These are phyloP conservation scores for Emydocephalus ijimae DNA, from an alignment of 2,113 vertebrate species.

Conservation along the genomic window DNA sequence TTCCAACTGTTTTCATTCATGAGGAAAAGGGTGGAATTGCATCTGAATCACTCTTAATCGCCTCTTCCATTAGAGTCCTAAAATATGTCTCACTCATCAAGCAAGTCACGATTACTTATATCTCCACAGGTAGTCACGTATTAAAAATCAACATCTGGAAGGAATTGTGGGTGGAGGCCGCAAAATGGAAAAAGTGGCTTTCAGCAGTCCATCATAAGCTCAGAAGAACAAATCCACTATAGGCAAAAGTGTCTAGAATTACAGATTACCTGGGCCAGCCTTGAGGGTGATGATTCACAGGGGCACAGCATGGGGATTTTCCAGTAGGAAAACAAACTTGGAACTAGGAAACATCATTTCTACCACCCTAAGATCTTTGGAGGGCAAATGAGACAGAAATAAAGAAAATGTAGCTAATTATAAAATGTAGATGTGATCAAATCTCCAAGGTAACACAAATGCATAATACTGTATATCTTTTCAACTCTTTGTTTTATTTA, in stretches of 20 bases:
- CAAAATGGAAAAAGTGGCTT: slow-evolving; percentile 20
- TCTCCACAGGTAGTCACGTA: slow-evolving; percentile 19
- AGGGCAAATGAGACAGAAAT: background rate
- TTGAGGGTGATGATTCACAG: background rate
- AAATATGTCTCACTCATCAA: background rate
- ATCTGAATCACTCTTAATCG: slow-evolving; percentile 39
- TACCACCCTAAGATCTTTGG: background rate
- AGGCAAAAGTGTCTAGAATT: background rate
- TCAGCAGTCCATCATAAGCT: background rate
- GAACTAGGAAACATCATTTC: background rate
- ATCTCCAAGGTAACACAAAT: background rate
- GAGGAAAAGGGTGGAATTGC: slow-evolving; percentile 8
- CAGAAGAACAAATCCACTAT: background rate
- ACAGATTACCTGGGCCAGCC: background rate
- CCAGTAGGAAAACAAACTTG: background rate
- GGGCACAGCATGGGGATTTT: background rate
- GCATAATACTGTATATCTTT: background rate
- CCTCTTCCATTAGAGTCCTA: slow-evolving; percentile 45
- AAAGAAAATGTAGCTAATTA: background rate
- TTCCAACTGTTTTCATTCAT: background rate
- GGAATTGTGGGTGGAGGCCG: background rate
- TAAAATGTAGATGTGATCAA: background rate
- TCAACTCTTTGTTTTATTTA: background rate
- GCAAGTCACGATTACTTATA: slow-evolving; percentile 29
- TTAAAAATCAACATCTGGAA: slow-evolving; percentile 26